Percentiles rank a stretch among this genome's conserved stretches.
phyloP scores from a whole-genome alignment of 2,797 vertebrate genomes.

The Galagoides demidoff region DNA sequence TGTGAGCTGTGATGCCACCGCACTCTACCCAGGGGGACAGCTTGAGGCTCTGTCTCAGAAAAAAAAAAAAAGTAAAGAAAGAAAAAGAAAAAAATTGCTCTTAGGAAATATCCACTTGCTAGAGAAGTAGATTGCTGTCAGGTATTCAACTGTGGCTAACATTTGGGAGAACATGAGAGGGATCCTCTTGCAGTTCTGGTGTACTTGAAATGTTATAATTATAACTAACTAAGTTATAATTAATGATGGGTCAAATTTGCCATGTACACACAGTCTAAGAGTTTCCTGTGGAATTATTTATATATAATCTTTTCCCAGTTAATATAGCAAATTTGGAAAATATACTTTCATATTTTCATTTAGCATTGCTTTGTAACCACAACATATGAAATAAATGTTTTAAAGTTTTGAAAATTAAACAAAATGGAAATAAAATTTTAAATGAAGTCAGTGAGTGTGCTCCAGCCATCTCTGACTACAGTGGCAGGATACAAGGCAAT shows the following conservation, averaged over 20 bases:
- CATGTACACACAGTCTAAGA: background rate
- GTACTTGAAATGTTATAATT: background rate
- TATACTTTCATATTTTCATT: background rate
- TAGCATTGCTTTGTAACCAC: background rate
- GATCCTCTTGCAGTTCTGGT: background rate
- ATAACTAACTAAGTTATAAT: background rate
- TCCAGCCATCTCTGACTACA: conserved; percentile 15
- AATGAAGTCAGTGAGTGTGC: background rate
- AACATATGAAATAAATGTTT: conserved; percentile 31
- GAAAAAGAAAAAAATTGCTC: background rate
- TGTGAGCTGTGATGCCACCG: too few species aligned
- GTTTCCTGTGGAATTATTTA: background rate
- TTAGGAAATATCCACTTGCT: background rate
- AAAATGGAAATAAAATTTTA: background rate
- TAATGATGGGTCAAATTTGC: background rate
- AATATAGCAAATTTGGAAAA: conserved; percentile 25
- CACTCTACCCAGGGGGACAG: too few species aligned
- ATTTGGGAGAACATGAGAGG: background rate
- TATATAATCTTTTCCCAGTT: conserved; percentile 2
- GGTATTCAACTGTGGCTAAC: background rate
- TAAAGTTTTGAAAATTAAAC: conserved; percentile 18
- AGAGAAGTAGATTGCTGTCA: background rate
- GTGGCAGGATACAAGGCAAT: background rate
- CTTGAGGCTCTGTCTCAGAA: too few species aligned
- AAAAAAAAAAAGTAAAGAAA: too few species aligned